phyloP scores from a whole-genome alignment of 2,797 vertebrate genomes.

The Acrossocheilus wenchowensis region DNA sequence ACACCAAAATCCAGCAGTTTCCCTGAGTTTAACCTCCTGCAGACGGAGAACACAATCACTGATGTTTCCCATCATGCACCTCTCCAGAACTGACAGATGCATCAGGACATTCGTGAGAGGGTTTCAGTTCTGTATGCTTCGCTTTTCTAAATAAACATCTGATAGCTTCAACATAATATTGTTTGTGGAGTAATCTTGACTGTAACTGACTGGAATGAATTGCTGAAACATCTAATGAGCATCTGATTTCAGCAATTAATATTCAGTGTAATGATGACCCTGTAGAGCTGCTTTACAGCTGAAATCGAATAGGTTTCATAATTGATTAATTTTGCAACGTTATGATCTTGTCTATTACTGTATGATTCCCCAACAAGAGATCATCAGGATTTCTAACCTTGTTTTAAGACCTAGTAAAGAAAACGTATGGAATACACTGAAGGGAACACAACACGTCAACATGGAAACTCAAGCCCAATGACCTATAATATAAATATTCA shows the following conservation, averaged over 20 bases:
- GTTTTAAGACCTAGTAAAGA: too few species aligned
- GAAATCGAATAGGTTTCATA: background rate
- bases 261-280: background rate
- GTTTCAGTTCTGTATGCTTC: background rate
- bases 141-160: background rate
- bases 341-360: background rate
- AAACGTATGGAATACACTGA: too few species aligned
- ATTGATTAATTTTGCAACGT: too few species aligned
- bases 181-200: background rate
- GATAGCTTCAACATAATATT: background rate
- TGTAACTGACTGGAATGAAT: background rate
- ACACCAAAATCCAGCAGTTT: constrained; percentile 88
- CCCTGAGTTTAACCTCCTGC: constrained; percentile 87
- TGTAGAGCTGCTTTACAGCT: background rate
- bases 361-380: too few species aligned
- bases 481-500: too few species aligned
- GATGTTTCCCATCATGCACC: background rate
- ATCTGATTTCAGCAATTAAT: background rate
- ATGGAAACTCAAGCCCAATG: too few species aligned
- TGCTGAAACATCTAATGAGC: background rate
- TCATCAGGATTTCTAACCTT: too few species aligned
- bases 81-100: background rate
- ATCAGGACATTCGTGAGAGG: background rate
- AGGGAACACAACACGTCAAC: too few species aligned
- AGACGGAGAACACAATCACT: constrained; percentile 5